Conservation (phyloP, 1,140 invertebrate genomes). For the Whitmania pigra region DNA sequence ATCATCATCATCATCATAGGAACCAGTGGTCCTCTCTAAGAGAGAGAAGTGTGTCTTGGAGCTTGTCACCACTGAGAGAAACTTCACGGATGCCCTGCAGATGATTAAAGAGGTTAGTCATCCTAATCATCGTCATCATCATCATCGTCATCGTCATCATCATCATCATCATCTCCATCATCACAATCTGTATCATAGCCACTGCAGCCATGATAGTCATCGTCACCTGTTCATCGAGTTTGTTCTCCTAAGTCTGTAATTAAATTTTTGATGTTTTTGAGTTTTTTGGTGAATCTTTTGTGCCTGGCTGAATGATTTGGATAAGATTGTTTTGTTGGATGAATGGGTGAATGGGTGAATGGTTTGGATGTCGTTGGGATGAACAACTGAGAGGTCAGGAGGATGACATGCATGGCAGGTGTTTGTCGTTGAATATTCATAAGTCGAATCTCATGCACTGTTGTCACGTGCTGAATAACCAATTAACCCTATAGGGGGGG, state of each 20-base stretch:
- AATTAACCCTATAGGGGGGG: neutral
- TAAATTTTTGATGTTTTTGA: too few species aligned
- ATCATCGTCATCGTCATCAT: neutral
- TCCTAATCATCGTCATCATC: neutral
- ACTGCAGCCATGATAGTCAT: too few species aligned
- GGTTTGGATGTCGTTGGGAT: too few species aligned
- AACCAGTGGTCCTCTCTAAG: constrained; percentile 46
- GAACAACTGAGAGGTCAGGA: too few species aligned
- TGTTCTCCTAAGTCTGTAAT: too few species aligned
- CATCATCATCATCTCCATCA: neutral
- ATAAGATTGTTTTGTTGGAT: too few species aligned
- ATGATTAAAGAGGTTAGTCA: constrained; percentile 52
- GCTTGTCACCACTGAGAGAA: constrained; percentile 86
- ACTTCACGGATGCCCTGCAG: constrained; percentile 83
- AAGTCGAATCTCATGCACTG: neutral
- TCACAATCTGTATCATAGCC: too few species aligned
- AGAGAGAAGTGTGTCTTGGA: constrained; percentile 89
- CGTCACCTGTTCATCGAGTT: too few species aligned
- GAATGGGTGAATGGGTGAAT: too few species aligned
- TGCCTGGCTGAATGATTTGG: too few species aligned
- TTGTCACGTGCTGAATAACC: neutral
- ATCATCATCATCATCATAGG: neutral
- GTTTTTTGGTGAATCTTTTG: too few species aligned
- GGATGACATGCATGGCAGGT: too few species aligned
- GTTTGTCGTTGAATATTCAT: neutral